A percentile compares a stretch with the other conserved stretches of the same genome.
Conservation (phyloP, 2,113 vertebrate genomes). For the Cynopterus brachyotis region DNA sequence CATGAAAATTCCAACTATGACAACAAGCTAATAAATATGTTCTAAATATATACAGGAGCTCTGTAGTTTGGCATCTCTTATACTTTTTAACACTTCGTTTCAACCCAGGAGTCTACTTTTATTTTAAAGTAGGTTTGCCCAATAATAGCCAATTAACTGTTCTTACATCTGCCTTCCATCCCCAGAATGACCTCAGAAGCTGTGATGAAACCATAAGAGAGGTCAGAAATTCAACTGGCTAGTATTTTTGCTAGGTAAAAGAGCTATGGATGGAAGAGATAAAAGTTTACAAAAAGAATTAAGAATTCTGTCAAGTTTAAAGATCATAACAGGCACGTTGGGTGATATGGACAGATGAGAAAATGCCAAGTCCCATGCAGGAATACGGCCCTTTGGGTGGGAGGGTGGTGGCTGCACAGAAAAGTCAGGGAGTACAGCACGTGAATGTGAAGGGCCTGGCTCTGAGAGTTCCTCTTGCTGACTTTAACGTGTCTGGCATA, state of each 20-base stretch:
- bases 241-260: neutral
- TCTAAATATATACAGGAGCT: neutral
- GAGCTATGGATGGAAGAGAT: neutral
- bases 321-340: neutral
- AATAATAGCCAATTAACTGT: neutral
- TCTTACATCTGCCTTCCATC: neutral
- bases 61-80: neutral
- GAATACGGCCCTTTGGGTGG: rapidly evolving
- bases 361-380: neutral
- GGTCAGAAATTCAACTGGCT: neutral
- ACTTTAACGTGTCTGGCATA: neutral
- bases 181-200: neutral
- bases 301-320: neutral
- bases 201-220: neutral
- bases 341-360: neutral
- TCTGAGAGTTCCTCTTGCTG: neutral
- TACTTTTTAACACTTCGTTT: neutral
- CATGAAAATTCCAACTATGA: neutral
- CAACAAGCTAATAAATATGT: neutral
- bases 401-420: neutral
- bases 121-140: neutral
- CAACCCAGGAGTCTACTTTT: neutral
- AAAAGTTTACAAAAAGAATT: neutral
- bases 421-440: neutral
- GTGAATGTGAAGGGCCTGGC: neutral